Evolutionary conservation across 2,113 vertebrate species (phyloP).

Genomic region (Macheiramphus alcinus): DNA sequence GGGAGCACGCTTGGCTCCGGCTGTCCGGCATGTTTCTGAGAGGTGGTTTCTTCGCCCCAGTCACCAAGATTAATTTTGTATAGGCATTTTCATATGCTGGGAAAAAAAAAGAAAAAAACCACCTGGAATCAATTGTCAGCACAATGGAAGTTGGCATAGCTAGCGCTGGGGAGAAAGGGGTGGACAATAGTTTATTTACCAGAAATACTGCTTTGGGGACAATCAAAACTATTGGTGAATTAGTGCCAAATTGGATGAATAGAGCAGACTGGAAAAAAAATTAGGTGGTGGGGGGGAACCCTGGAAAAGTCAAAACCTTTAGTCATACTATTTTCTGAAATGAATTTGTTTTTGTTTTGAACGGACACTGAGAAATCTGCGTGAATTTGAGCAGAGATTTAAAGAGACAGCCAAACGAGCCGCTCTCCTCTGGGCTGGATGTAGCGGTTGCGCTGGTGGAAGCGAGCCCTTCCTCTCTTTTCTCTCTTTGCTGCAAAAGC

Average conservation of each 20-base stretch:
- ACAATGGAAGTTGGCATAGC: slow-evolving; percentile 50
- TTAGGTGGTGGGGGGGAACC: not conserved
- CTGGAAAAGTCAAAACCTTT: slow-evolving; percentile 36
- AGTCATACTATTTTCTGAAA: not conserved
- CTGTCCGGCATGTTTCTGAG: not conserved
- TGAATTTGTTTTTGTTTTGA: slow-evolving; percentile 18
- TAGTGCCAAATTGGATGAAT: slow-evolving; percentile 31
- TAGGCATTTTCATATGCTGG: slow-evolving; percentile 3
- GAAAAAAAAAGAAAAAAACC: not conserved
- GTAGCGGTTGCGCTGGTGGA: rapidly evolving
- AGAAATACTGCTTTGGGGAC: slow-evolving; percentile 37
- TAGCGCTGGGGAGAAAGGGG: not conserved
- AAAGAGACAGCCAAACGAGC: not conserved
- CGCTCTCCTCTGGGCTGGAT: not conserved
- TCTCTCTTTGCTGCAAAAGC: not conserved
- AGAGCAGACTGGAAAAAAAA: not conserved
- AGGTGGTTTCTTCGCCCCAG: not conserved
- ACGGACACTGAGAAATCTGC: not conserved
- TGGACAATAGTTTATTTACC: slow-evolving; percentile 44
- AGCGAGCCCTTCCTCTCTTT: not conserved
- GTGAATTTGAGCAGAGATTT: not conserved
- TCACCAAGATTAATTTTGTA: slow-evolving; percentile 6
- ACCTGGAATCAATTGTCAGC: slow-evolving; percentile 48
- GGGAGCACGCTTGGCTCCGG: not conserved
- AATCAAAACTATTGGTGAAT: not conserved